Evolutionary conservation across 1,140 invertebrate species (phyloP), one percentile per base, ranked within the genome.

Genomic region (Harlomillsia oculata): DNA sequence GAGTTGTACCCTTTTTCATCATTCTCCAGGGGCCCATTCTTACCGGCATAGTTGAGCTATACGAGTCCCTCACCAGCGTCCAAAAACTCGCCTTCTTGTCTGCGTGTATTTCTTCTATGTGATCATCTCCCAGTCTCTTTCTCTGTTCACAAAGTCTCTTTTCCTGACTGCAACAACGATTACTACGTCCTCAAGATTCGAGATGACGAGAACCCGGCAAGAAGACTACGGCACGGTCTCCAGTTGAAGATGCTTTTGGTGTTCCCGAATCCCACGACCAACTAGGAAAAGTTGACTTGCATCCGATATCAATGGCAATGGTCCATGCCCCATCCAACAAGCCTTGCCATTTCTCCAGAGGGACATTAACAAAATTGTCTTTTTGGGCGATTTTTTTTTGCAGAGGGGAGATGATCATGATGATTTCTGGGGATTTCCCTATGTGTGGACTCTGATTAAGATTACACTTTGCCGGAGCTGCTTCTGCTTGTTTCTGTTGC

Each of bases 361-460:
- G 8, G 23, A 58, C 56, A 58, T 58, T 58, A 45, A 58, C 56
- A 37, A 58, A 58, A 58, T 58, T 58, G 56, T 58, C 56, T 58
- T 58, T 58, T 58, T 57, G 30, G 43, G 46, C 46, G 20, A 26
- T 34, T 18, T 50, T 50, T 50, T 50, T 50, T 37, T 2, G 9
- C 48, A 50, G 44, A 45, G 28, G 28, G 44, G 28, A 48, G 26
- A 8, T 30, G 16, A 40, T 40, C 13, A 49, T 36, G 18, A 30
- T 49, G 16, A 20, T 36, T 14, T 32, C 30, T 36, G 6, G 14
- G 14, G 14, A 34, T 6, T n/a, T n/a, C 30, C 14, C 14, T 34
- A 34, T 6, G 6, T 8, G 14, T 8, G 30, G 14, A 34, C 30
- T 8, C 30, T 8, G 6, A 34, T 34, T 34, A 34, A 6, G 14